Conservation (phyloP, 2,113 vertebrate genomes). For the Plotosus lineatus region DNA sequence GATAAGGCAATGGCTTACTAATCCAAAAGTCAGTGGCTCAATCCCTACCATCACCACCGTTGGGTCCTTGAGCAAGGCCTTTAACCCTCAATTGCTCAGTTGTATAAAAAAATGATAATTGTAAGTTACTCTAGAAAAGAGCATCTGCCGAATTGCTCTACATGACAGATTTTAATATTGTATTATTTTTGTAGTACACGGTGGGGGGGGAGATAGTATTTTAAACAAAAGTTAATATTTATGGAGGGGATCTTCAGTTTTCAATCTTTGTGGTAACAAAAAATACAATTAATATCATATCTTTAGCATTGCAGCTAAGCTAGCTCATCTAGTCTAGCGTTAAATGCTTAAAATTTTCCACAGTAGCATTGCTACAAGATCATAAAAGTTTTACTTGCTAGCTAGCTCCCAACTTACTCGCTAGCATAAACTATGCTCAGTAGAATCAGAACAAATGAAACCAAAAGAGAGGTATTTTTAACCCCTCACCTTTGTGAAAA, state of each 20-base stretch:
- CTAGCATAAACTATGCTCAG: neutral
- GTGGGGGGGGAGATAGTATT: too few relatives aligned
- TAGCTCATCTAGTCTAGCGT: neutral
- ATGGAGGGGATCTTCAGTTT: neutral
- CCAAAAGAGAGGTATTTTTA: too few relatives aligned
- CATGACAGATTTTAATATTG: neutral
- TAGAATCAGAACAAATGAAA: neutral
- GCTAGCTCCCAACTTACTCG: neutral
- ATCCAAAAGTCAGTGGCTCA: too few relatives aligned
- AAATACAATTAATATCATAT: neutral
- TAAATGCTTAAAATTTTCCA: neutral
- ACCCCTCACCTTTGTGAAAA: neutral
- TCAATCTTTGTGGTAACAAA: neutral
- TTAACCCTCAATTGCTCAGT: too few relatives aligned
- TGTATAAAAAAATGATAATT: too few relatives aligned
- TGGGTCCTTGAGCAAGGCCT: too few relatives aligned
- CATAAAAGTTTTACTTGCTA: too few relatives aligned
- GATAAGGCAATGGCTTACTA: too few relatives aligned
- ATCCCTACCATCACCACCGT: too few relatives aligned
- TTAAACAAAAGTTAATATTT: neutral
- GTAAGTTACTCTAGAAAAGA: too few relatives aligned
- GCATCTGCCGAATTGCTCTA: too few relatives aligned
- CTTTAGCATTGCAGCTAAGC: neutral
- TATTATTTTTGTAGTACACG: neutral
- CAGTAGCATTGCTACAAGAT: neutral